These are phyloP conservation scores for Apostichopus parvimensis DNA, from an alignment of 35 echinoderm and acorn worm species.

Conservation along the genomic window DNA sequence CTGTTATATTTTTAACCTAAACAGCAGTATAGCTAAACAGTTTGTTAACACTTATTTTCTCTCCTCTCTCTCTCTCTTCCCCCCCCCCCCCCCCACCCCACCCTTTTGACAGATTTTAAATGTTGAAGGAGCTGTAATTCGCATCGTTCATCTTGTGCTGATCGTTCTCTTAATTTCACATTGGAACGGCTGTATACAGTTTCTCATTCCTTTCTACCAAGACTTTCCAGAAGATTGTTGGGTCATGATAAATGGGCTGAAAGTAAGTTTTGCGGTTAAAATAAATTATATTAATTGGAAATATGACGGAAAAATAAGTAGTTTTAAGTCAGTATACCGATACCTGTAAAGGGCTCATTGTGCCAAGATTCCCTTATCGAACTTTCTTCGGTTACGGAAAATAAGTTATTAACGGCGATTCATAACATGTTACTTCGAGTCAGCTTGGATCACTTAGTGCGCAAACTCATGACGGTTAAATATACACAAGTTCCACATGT, in stretches of 20 bases:
- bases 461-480: too few relatives aligned
- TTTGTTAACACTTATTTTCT: too few relatives aligned
- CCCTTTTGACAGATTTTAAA: constrained; percentile 67
- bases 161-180: constrained; percentile 77
- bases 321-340: not conserved
- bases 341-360: not conserved
- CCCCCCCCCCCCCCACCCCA: too few relatives aligned
- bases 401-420: too few relatives aligned
- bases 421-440: too few relatives aligned
- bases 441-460: too few relatives aligned
- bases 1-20: too few relatives aligned
- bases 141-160: constrained; percentile 85
- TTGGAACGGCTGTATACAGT: constrained; percentile 98
- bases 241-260: constrained; percentile 79
- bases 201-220: constrained; percentile 90
- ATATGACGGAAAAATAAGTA: not conserved
- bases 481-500: too few relatives aligned
- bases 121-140: constrained; percentile 85
- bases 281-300: too few relatives aligned
- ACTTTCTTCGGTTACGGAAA: too few relatives aligned
- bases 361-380: not conserved
- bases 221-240: constrained; percentile 88
- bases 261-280: constrained; percentile 55
- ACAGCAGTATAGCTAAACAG: not conserved
- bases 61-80: too few relatives aligned